Conservation (phyloP, 2,113 vertebrate species). For the Seriola rivoliana region DNA sequence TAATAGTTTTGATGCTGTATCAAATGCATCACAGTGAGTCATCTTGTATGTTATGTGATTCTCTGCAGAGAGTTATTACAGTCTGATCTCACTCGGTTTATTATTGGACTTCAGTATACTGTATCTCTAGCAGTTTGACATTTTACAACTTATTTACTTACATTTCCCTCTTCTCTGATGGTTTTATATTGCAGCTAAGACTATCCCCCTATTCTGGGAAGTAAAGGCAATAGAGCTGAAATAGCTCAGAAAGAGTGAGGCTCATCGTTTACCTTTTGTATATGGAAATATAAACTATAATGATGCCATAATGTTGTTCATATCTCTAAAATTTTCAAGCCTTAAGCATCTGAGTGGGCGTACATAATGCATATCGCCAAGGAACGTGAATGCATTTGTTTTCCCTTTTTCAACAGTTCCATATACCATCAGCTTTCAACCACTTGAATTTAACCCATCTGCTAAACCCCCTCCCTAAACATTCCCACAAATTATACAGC, state of each 20-base stretch:
- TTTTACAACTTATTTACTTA: conserved; percentile 18
- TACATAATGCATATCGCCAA: neutral
- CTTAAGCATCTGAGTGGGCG: neutral
- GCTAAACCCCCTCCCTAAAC: too few relatives aligned
- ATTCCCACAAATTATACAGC: too few relatives aligned
- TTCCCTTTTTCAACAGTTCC: neutral
- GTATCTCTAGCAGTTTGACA: neutral
- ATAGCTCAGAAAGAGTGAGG: too few relatives aligned
- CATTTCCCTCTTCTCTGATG: neutral
- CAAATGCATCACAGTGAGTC: conserved; percentile 2
- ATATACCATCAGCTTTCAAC: neutral
- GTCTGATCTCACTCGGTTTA: conserved; percentile 24
- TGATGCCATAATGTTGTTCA: neutral
- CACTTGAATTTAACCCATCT: neutral
- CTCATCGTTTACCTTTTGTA: neutral
- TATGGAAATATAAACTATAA: neutral
- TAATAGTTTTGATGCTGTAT: conserved; percentile 54
- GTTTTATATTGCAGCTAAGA: neutral
- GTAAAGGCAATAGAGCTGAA: neutral
- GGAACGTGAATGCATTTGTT: too few relatives aligned
- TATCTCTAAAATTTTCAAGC: too few relatives aligned
- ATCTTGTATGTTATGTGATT: conserved; percentile 49
- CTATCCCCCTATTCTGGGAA: neutral
- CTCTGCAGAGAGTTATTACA: conserved; percentile 44
- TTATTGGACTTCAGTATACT: conserved; percentile 29